Evolutionary conservation across 2,113 vertebrate genomes (phyloP), one percentile per base, ranked within the genome.

Genomic region (Sylvia atricapilla): DNA sequence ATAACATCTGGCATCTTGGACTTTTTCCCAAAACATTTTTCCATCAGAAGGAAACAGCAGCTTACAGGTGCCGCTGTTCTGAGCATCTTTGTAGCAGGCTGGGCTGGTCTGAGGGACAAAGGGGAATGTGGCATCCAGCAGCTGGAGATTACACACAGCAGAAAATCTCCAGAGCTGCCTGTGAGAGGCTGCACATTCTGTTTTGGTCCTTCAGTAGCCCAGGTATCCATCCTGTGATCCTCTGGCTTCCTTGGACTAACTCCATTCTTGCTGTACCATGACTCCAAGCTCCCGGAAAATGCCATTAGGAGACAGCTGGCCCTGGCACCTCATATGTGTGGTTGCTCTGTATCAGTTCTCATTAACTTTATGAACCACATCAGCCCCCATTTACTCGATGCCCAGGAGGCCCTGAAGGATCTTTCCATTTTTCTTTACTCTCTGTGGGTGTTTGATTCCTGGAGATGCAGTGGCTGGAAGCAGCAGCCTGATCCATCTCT

Each of bases 401-500:
- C 10, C 15, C 68, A 35, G 49, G 15, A 33, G 25, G 18, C 24
- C 58, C 15, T 30, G 56, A 39, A n/a, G 24, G 23, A 62, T 62
- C 41, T 7, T 15, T 20, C 17, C 0, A 0, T 11, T 89, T 47
- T n/a, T 18, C 84, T 89, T 91, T 68, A 47, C 96, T 81, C 0
- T 77, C 74, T n/a, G 47, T 46, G 25, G 55, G 64, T 23, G 86
- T 78, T 52, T 82, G 74, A 24, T 77, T 94, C 43, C 96, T 90
- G 58, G 55, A 87, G 43, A 39, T 15, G 63, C 14, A 2, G 6
- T 24, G 70, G 22, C 60, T 46, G 14, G 88, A 33, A 83, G 89
- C 39, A 76, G 81, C 89, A 59, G 62, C 76, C 47, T 74, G 66
- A 49, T 97, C 95, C 87, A 74, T 56, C 39, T 86, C 90, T 20